Base-by-base conservation (phyloP, 2,888 invertebrate genomes). In the Keiferia lycopersicella region DNA sequence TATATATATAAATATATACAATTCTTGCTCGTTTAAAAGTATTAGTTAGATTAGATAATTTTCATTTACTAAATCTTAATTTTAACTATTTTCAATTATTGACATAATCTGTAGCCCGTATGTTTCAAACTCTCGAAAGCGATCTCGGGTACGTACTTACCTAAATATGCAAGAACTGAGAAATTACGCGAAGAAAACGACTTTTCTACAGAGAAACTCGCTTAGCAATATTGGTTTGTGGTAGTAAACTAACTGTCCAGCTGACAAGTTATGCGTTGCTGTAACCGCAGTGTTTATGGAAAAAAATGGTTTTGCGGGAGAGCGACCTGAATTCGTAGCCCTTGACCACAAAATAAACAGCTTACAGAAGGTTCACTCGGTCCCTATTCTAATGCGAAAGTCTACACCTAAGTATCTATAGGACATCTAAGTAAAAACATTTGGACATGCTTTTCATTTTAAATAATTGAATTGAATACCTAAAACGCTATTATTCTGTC, bases 301-400 rank as follows among this genome's bases (percentile, higher is more conserved):
- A 56, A 34, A 26, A 30, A 30, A 10, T 56, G 56, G n/a, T 34
- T 16, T 30, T 56, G 26, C 18, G 34, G 34, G 60, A 45, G 26
- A 45, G 61, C 20, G 61, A 34, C 61, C 50, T 61, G 8, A 34
- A 61, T 61, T 50, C 34, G 50, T 45, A 20, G 60, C 45, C 45
- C 70, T 71, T 70, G 18, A 14, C 34, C 56, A 16, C 45, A 45
- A 45, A 16, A 45, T n/a, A 16, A 45, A n/a, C n/a, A 45, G 7
- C n/a, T 6, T 2, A 45, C 41, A 41, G 14, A 41, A 14, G 11
- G 16, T 7, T 16, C 16, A 34, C 34, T 34, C 10, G 34, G 10
- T 8, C 34, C 34, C 6, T 34, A 7, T 34, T 34, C 34, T 34
- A 34, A 34, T 34, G 34, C 34, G 34, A 34, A 34, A 7, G 10